phyloP scores from a whole-genome alignment of 2,797 vertebrate genomes.

The Salarias fasciatus region DNA sequence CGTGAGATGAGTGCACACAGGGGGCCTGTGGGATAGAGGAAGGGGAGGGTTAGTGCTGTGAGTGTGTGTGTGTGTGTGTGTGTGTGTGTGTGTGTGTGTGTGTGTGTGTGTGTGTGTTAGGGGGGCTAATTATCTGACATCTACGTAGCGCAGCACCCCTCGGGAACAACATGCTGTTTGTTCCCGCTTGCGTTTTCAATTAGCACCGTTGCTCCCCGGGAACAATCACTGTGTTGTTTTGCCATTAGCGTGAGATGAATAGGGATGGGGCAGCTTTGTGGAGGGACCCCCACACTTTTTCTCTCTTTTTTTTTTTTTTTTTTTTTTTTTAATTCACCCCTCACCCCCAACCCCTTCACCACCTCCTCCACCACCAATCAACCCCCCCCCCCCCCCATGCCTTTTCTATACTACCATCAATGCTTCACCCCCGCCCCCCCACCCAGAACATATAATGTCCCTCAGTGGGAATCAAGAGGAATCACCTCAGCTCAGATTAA shows the following conservation, averaged over 20 bases:
- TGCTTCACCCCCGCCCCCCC: conserved; percentile 39
- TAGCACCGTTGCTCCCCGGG: conserved; percentile 75
- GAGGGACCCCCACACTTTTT: conserved; percentile 42
- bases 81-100: too few relatives aligned
- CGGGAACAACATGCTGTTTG: conserved; percentile 82
- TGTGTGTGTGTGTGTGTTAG: too few relatives aligned
- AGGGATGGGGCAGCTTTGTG: conserved; percentile 79
- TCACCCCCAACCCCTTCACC: not conserved
- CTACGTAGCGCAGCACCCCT: conserved; percentile 77
- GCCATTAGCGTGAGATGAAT: conserved; percentile 83
- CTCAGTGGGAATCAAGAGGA: conserved; percentile 56
- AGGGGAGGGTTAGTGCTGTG: not conserved
- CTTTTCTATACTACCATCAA: conserved; percentile 46
- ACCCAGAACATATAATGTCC: conserved; percentile 56
- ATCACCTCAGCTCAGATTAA: conserved; percentile 52
- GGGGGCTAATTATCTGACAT: conserved; percentile 83
- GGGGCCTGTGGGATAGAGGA: conserved; percentile 45
- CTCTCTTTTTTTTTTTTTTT: conserved; percentile 9
- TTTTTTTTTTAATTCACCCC: conserved; percentile 5
- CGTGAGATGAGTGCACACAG: conserved; percentile 67
- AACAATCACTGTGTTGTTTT: conserved; percentile 85
- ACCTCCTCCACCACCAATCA: conserved; percentile 33
- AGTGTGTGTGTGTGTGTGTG: too few relatives aligned
- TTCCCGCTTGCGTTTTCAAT: conserved; percentile 79
- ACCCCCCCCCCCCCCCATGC: conserved; percentile 24